Evolutionary conservation across 1,140 invertebrate species (phyloP), one percentile per base, ranked within the genome.

Genomic region (Frieseomelitta varia): DNA sequence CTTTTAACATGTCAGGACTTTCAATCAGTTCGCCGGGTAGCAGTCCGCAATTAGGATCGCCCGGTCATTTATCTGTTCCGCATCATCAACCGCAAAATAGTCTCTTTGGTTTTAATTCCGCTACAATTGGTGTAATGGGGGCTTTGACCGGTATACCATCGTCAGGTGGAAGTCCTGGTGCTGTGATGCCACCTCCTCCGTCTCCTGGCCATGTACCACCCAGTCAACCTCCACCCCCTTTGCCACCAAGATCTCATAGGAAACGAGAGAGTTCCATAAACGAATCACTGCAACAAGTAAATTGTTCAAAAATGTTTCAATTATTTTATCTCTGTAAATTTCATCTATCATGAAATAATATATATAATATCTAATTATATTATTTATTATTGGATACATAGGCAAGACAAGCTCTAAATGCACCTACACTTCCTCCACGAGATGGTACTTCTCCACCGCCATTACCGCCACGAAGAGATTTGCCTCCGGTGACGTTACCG

Each of bases 371-470:
- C 6, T 6, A 6, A 47, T 55, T 65, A 2, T 75, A 55, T 53
- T 56, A 51, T 81, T 61, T 73, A 56, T 56, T n/a, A 71, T n/a
- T 39, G 61, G 0, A 65, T 82, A 75, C 85, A 27, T 76, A 96
- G 94, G 95, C 92, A 56, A 94, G 95, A 89, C 96, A 96, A 93
- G 95, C 96, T 34, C 95, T 95, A 34, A 96, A 96, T 88, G 95
- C 96, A 61, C 96, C 96, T 4, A 94, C 95, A 58, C 92, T 96
- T 86, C 96, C 96, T 47, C 96, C 96, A 24, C 93, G 95, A 81
- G 96, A 96, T 87, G 93, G 94, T 75, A 95, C 95, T 14, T 96
- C 96, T 27, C 96, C 96, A 39, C 96, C 96, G 4, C 96, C 96
- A 77, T 92, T 97, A 77, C 96, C 96, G 30, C 96, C 96, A 24